phyloP scores from a whole-genome alignment of 92 coral and sea anemone genomes.

The Zoanthus solanderi region DNA sequence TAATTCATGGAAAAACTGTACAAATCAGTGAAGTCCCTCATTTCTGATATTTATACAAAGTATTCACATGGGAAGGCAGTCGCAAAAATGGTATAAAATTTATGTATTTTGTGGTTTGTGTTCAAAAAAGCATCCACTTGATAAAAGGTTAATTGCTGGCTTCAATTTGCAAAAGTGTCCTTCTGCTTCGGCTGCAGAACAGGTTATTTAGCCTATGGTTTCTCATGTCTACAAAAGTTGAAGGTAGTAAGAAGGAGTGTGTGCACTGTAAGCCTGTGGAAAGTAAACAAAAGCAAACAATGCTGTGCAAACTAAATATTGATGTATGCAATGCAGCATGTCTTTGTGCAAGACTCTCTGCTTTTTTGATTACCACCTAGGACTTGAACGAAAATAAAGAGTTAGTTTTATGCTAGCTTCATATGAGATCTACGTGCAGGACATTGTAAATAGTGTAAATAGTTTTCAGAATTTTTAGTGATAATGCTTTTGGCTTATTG shows the following conservation, averaged over 20 bases:
- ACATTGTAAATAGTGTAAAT: slow-evolving; percentile 18
- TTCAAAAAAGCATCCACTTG: slow-evolving; percentile 12
- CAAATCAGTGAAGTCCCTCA: not conserved
- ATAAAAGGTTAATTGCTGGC: slow-evolving; percentile 3
- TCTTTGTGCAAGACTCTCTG: slow-evolving; percentile 1
- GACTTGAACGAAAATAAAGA: not conserved
- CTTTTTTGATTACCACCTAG: not conserved
- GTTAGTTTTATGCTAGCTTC: not conserved
- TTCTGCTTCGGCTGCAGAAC: slow-evolving; percentile 12
- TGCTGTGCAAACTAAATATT: not conserved
- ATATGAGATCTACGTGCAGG: not conserved
- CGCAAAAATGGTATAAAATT: not conserved
- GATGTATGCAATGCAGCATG: not conserved
- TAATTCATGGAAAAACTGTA: too few relatives aligned
- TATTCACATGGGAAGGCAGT: not conserved
- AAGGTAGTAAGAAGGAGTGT: not conserved
- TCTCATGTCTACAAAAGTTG: not conserved
- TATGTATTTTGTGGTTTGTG: not conserved
- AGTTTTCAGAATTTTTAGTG: not conserved
- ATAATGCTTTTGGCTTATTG: not conserved
- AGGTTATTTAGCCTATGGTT: not conserved
- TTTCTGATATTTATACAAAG: not conserved
- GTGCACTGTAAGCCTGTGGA: not conserved
- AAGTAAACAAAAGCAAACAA: not conserved
- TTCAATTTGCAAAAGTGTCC: not conserved